Evolutionary conservation across 2,113 vertebrate species (phyloP).

Genomic region (Manacus vitellinus): DNA sequence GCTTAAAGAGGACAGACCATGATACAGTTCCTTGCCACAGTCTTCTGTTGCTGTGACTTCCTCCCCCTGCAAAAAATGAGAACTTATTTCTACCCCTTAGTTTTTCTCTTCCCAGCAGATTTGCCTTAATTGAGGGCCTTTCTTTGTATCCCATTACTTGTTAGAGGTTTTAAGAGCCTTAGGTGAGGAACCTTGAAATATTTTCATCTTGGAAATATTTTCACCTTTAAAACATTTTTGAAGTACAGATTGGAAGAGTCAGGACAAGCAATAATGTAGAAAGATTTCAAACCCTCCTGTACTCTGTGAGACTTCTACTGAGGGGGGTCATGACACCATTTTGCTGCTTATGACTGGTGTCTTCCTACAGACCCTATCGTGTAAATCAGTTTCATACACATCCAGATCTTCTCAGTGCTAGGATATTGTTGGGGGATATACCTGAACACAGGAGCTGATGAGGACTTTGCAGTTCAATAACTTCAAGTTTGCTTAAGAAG

Average conservation of each 20-base stretch:
- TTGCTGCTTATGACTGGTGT: not conserved
- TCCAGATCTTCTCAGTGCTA: not conserved
- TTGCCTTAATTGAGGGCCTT: not conserved
- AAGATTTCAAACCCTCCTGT: not conserved
- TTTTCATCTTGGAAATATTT: not conserved
- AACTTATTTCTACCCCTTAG: not conserved
- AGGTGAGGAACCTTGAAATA: not conserved
- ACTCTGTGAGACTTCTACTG: not conserved
- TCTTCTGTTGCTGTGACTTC: not conserved
- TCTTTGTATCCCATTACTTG: fast-evolving
- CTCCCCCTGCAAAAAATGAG: not conserved
- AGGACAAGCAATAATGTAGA: not conserved
- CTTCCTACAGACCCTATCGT: not conserved
- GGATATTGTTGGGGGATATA: not conserved
- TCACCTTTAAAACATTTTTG: not conserved
- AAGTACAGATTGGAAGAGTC: not conserved
- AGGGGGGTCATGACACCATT: not conserved
- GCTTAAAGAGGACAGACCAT: not conserved
- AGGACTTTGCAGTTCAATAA: not conserved
- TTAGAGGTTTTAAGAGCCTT: not conserved
- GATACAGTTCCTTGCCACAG: not conserved
- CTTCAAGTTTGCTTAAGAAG: not conserved
- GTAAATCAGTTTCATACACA: not conserved
- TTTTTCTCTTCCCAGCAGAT: not conserved
- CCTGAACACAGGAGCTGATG: not conserved